phyloP scores from a whole-genome alignment of 2,797 vertebrate species.

The Loris lydekkerianus region DNA sequence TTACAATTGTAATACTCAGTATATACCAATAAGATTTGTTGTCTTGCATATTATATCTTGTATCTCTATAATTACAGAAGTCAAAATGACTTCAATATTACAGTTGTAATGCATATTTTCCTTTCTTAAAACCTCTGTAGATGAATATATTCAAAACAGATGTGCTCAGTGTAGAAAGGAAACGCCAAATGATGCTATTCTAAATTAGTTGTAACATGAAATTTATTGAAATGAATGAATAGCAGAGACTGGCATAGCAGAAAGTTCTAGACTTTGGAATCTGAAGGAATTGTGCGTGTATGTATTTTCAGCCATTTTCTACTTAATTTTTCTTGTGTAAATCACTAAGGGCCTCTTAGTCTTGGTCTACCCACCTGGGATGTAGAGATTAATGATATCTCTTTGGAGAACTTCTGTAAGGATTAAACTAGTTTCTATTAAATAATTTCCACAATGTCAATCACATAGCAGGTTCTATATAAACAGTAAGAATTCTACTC shows the following conservation, averaged over 20 bases:
- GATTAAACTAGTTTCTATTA: neutral
- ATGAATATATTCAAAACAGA: neutral
- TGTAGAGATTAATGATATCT: neutral
- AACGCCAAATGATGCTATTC: neutral
- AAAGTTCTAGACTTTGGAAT: neutral
- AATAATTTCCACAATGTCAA: neutral
- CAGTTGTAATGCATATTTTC: too few species aligned
- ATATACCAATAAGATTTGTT: too few species aligned
- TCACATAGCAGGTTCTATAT: neutral
- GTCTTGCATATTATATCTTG: too few species aligned
- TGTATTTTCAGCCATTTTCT: neutral
- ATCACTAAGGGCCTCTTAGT: neutral
- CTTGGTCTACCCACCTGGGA: neutral
- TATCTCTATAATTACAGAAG: too few species aligned
- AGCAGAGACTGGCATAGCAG: neutral
- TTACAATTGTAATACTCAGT: too few species aligned
- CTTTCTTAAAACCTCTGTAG: too few species aligned
- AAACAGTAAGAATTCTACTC: neutral
- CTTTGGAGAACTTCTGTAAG: neutral
- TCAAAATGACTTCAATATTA: too few species aligned
- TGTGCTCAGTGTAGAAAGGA: neutral
- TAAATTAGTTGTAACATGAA: neutral
- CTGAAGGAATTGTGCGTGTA: neutral
- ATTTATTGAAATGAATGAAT: neutral
- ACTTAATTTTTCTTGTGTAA: neutral